Percentiles rank a stretch among this genome's conserved stretches.
Conservation (phyloP, 2,797 vertebrate genomes). For the Gymnocypris eckloni region DNA sequence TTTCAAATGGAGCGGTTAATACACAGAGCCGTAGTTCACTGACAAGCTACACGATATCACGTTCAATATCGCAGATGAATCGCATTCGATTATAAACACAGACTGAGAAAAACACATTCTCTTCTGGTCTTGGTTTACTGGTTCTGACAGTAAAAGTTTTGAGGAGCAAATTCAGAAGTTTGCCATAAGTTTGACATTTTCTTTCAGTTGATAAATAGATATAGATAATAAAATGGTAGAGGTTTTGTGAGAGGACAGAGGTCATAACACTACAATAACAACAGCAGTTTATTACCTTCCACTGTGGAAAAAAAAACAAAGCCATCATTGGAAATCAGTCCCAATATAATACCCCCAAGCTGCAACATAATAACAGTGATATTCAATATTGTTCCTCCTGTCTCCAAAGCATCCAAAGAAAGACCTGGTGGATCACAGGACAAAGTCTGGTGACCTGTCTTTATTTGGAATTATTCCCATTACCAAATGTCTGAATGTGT, state of each 20-base stretch:
- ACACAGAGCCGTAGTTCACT: no score
- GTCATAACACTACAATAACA: slow-evolving; percentile 51
- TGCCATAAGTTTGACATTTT: slow-evolving; percentile 37
- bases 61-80: no score
- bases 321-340: slow-evolving; percentile 54
- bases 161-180: slow-evolving; percentile 7
- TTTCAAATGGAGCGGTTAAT: no score
- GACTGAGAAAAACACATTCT: not conserved
- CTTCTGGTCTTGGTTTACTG: not conserved
- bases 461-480: slow-evolving; percentile 63
- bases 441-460: slow-evolving; percentile 66
- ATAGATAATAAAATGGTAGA: slow-evolving; percentile 43
- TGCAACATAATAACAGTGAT: slow-evolving; percentile 56
- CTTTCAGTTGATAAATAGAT: slow-evolving; percentile 45
- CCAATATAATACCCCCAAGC: slow-evolving; percentile 53
- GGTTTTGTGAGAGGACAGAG: slow-evolving; percentile 34
- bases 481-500: slow-evolving; percentile 54
- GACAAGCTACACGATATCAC: no score
- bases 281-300: slow-evolving; percentile 58
- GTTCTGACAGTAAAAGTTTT: slow-evolving; percentile 17
- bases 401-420: slow-evolving; percentile 34
- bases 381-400: slow-evolving; percentile 52
- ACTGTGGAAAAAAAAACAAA: slow-evolving; percentile 37
- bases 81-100: no score
- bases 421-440: slow-evolving; percentile 54